Base-by-base conservation (phyloP, 2,797 vertebrate genomes). In the Ctenosaura bakeri region DNA sequence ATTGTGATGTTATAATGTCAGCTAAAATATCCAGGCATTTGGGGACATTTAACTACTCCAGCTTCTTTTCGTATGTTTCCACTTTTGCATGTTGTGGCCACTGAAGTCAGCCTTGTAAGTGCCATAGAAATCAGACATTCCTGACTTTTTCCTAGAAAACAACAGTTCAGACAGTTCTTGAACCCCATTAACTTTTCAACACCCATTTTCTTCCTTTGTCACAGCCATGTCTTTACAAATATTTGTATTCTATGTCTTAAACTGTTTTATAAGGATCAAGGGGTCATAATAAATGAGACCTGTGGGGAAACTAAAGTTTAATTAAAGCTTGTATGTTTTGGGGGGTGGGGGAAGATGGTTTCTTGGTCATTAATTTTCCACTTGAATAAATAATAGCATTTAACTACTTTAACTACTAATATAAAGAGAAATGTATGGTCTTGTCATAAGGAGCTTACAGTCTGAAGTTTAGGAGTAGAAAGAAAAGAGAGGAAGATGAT, bases 141-240 rank as follows among this genome's bases (percentile, higher is more conserved):
- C 50, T 16, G 52, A 81, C 35, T 91, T 18, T 35, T 92, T 20
- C 29, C 86, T 13, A 90, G 89, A 71, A 93, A 89, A 69, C 1
- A 12, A 22, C 0, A 74, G 9, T 54, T 92, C 42, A 88, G 22
- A 88, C 10, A 84, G 9, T 90, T 32, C 16, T 91, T 91, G 73
- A 92, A 90, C 29, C 7, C 77, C 0, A 0, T 46, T 88, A 89
- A 84, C 4, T 84, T 90, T 91, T 87, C 78, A 80, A 2, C 9
- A 90, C 90, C 86, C 59, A 85, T 92, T 94, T 94, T 64, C 92
- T 66, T 88, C 29, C n/a, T 91, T 83, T 92, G 32, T 82, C 7
- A 20, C 26, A 20, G 3, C 0, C 5, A 56, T 73, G 1, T 66
- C 66, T 92, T 94, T 88, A 69, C 66, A 94, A 90, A 89, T 89